Percentiles rank a stretch among this genome's conserved stretches.
These are phyloP conservation scores for Leucophenga varia DNA, from an alignment of 1,140 invertebrate genomes.

Conservation along the genomic window DNA sequence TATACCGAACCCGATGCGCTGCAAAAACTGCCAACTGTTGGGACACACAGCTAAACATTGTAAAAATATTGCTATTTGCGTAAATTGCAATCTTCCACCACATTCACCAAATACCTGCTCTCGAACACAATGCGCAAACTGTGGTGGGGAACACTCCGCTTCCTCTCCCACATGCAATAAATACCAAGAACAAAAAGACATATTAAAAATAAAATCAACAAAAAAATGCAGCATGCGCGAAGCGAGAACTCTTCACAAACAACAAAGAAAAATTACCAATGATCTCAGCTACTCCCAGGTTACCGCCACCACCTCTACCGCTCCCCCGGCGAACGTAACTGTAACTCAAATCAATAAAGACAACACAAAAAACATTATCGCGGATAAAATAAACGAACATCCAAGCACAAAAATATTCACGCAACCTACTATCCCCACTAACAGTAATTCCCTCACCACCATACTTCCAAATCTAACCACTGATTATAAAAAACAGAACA, in stretches of 20 bases:
- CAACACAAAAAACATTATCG: not conserved
- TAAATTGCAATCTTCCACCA: conserved; percentile 1
- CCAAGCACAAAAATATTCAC: not conserved
- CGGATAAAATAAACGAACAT: not conserved
- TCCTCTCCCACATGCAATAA: too few species aligned
- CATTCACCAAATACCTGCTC: conserved; percentile 2
- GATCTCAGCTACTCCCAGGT: conserved; percentile 4
- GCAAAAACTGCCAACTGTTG: not conserved
- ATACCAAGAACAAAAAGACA: conserved; percentile 11
- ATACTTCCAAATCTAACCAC: too few species aligned
- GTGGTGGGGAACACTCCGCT: too few species aligned
- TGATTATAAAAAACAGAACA: not conserved
- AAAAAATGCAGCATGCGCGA: conserved; percentile 7
- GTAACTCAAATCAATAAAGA: not conserved
- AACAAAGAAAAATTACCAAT: not conserved
- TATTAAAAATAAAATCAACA: conserved; percentile 8
- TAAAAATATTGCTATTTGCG: not conserved
- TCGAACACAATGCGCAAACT: conserved; percentile 2
- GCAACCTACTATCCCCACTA: not conserved
- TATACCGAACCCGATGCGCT: conserved; percentile 2
- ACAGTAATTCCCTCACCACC: not conserved
- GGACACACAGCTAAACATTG: not conserved
- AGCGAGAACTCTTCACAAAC: too few species aligned
- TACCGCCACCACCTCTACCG: conserved; percentile 1
- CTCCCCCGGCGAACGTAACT: not conserved